These are phyloP conservation scores for Tapirus indicus DNA, from an alignment of 2,797 vertebrate genomes.

Conservation along the genomic window DNA sequence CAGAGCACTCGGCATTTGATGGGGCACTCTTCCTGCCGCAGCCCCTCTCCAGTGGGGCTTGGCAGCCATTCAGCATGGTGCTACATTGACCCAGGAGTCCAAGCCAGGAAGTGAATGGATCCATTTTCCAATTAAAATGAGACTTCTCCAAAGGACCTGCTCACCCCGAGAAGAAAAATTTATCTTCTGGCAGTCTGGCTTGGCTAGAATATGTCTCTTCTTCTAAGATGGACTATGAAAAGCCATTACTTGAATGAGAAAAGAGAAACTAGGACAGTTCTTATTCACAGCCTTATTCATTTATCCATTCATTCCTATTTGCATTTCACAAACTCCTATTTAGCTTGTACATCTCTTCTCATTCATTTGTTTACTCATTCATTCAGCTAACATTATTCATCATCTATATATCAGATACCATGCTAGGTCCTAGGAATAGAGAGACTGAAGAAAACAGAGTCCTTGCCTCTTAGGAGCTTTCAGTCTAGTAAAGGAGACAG, in stretches of 20 bases:
- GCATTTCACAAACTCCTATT: constrained; percentile 66
- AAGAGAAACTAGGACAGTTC: constrained; percentile 60
- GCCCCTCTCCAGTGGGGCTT: constrained; percentile 12
- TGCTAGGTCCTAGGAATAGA: background rate
- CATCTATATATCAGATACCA: background rate
- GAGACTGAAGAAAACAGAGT: background rate
- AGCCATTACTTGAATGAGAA: constrained; percentile 81
- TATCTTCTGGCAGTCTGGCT: constrained; percentile 81
- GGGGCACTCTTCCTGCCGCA: background rate
- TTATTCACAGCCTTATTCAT: constrained; percentile 75
- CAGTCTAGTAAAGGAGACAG: background rate
- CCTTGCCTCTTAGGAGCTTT: background rate
- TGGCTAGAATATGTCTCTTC: constrained; percentile 72
- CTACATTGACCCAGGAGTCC: constrained; percentile 64
- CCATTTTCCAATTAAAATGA: constrained; percentile 86
- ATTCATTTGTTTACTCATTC: constrained; percentile 66
- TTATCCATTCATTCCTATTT: constrained; percentile 76
- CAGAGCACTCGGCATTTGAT: background rate
- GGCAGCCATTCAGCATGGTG: constrained; percentile 61
- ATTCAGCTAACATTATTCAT: constrained; percentile 55
- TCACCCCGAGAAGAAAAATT: constrained; percentile 80
- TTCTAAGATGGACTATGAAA: constrained; percentile 75
- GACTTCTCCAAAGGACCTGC: constrained; percentile 82
- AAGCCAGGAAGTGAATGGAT: constrained; percentile 84
- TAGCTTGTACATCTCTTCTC: constrained; percentile 61